Conservation (phyloP, 2,888 invertebrate species). For the Andrena haemorrhoa region DNA sequence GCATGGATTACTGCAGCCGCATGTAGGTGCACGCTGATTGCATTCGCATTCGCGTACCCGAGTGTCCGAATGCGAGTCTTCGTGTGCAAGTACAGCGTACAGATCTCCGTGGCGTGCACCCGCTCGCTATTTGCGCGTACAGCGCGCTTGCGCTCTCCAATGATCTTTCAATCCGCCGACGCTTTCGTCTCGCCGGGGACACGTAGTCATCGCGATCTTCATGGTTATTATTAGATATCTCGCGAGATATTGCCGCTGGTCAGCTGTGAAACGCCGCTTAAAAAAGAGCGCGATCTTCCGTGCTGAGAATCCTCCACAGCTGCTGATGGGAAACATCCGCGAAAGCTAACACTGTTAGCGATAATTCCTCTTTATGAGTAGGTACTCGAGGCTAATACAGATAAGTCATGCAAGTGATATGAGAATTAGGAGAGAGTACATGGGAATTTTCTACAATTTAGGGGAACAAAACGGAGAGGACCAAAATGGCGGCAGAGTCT, state of each 20-base stretch:
- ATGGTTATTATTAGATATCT: conserved; percentile 28
- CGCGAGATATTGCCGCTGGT: conserved; percentile 5
- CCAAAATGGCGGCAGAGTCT: conserved; percentile 61
- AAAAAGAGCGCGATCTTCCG: conserved; percentile 4
- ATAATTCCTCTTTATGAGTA: not conserved
- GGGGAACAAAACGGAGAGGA: conserved; percentile 22
- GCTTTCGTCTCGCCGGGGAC: conserved; percentile 49
- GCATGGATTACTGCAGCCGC: not conserved
- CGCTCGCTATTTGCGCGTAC: conserved; percentile 70
- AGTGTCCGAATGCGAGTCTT: conserved; percentile 68
- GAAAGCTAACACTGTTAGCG: no score
- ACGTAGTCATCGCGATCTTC: conserved; percentile 25
- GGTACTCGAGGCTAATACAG: not conserved
- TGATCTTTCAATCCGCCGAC: conserved; percentile 51
- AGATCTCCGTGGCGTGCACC: conserved; percentile 71
- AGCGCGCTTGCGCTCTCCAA: conserved; percentile 69
- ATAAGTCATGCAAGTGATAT: not conserved
- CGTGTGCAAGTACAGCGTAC: conserved; percentile 74
- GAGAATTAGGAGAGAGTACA: no score
- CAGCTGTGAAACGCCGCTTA: conserved; percentile 14
- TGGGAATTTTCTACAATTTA: not conserved
- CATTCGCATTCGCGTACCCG: conserved; percentile 45
- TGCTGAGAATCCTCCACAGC: not conserved
- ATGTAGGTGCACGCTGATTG: not conserved
- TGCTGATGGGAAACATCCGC: no score